Base-by-base conservation (phyloP, 2,113 vertebrate species). In the Campylomormyrus tamandua region DNA sequence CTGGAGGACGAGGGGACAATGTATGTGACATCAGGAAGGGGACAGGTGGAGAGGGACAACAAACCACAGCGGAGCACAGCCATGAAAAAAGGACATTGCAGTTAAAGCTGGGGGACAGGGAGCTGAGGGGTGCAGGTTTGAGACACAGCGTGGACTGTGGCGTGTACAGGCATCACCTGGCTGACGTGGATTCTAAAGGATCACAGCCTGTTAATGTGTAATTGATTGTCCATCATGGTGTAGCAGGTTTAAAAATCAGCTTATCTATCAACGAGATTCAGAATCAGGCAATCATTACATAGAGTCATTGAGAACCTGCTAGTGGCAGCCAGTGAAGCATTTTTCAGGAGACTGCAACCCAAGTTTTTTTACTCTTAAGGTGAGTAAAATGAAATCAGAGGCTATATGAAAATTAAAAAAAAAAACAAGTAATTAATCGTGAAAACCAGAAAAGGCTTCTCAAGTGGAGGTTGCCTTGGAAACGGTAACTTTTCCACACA, bases 381-480 rank as follows among this genome's bases (percentile, higher is more conserved):
- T 49, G 10, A 15, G 83, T 49, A 50, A 86, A 86, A 15, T 86
- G 3, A 86, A 86, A 86, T 48, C 83, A 48, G 45, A 86, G 48
- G n/a, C 83, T 15, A 31, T 50, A 50, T 49, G n/a, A 86, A 86
- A 86, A 49, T 48, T n/a, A n/a, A 85, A 27, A 21, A 46, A 21
- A 86, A 49, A 50, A 86, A n/a, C 24, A n/a, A 49, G 24, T 86
- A 86, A 86, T 86, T 86, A 86, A 86, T 48, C 5, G 24, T n/a
- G 48, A 86, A 86, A 50, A 27, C 24, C 48, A 27, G 45, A 45
- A 48, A 85, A 49, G 83, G 48, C 48, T 50, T 48, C 83, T 48
- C 83, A n/a, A 49, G 10, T 50, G 45, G 19, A 31, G 46, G 83
- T 86, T 86, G 83, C 83, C 83, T 86, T 49, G 83, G 83, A 86